Evolutionary conservation across 2,888 invertebrate species (phyloP), one percentile per base, ranked within the genome.

Genomic region (Orthonevra nobilis): DNA sequence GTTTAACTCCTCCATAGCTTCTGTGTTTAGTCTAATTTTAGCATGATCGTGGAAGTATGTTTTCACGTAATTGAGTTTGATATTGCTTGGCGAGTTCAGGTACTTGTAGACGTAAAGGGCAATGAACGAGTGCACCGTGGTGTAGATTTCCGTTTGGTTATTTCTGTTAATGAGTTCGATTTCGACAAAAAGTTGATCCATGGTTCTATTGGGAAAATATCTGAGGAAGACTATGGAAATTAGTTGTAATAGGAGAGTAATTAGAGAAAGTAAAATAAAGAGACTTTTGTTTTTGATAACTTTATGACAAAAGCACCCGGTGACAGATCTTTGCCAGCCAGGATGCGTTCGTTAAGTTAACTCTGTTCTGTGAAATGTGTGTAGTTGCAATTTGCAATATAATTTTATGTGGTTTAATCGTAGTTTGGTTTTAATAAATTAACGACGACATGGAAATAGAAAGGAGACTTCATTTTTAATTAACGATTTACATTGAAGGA

Each of bases 91-190:
- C 44, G 90, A 90, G 32, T 88, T 86, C 83, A 92, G 91, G 84
- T 91, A 92, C 84, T 91, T 92, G 83, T 91, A 91, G 40, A 92
- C 89, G 84, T 91, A 92, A 26, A 92, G 89, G 15, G 92, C 90
- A 58, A 94, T 87, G 60, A 92, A 90, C 1, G 93, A 93, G 86
- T 93, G 92, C 73, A 94, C 87, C 1, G 92, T 90, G 38, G 89
- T 90, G 32, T 85, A 85, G 34, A 89, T 85, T 60, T 85, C 85
- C 3, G 86, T 86, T 56, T 85, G 85, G 20, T 82, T 82, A 74
- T 84, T 82, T 40, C 74, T 82, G 2, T 86, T 86, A 54, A 82
- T 84, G 14, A 87, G 84, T 81, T 85, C 85, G 42, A 87, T 85
- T 85, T 88, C 88, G 40, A 89, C 83, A 83, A 85, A 89, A 54